phyloP scores from a whole-genome alignment of 2,113 vertebrate species.

The Bucco capensis region DNA sequence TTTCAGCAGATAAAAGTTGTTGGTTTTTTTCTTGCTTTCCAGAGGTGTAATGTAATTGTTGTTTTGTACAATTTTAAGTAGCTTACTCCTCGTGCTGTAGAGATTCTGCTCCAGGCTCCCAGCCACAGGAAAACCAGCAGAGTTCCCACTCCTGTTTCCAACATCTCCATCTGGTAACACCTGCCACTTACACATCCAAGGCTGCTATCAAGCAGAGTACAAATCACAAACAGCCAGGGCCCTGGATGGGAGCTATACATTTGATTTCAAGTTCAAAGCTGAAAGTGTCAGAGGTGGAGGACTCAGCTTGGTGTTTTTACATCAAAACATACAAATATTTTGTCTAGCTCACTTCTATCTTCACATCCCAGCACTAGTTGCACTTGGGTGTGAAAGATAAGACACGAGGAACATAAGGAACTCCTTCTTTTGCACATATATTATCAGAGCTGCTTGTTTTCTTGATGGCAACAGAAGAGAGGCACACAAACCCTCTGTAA shows the following conservation, averaged over 20 bases:
- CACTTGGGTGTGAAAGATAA: neutral
- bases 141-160: neutral
- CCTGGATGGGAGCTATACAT: neutral
- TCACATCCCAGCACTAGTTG: neutral
- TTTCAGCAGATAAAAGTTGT: too few relatives aligned
- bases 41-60: neutral
- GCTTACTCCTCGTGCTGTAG: neutral
- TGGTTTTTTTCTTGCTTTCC: neutral
- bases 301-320: neutral
- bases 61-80: neutral
- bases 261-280: neutral
- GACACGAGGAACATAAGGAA: neutral
- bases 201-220: neutral
- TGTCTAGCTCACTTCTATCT: neutral
- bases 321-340: neutral
- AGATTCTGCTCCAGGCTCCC: neutral
- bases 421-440: neutral
- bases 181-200: neutral
- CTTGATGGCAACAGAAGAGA: neutral
- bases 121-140: neutral
- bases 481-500: neutral
- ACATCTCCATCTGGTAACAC: neutral
- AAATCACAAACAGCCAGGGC: neutral
- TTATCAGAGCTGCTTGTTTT: neutral
- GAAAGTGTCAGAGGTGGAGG: neutral